Evolutionary conservation across 2,113 vertebrate genomes (phyloP), one percentile per base, ranked within the genome.

Genomic region (Notarius lentiginosus): DNA sequence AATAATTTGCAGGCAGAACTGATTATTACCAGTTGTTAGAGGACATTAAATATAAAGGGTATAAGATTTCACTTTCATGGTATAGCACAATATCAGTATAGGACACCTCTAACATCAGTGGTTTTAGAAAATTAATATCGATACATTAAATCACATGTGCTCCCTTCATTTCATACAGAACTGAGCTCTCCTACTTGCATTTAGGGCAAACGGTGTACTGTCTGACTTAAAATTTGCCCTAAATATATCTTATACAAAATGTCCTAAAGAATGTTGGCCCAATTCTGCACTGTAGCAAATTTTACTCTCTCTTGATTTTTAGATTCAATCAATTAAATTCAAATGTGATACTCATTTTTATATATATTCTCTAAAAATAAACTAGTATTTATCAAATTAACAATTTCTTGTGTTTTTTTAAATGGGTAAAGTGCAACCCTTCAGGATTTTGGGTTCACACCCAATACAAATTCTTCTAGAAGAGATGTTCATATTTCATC

Each of bases 331-430:
- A 34, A 7, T 34, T 24, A 6, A 14, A 30, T 84, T 84, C 8
- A 76, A 17, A 63, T 75, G 68, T 58, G 30, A 47, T 2, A 58
- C n/a, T n/a, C 58, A 41, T 41, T 41, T 60, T 6, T 61, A 61
- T 41, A n/a, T 65, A 24, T 65, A 20, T n/a, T 65, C 63, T 65
- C 24, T 24, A 12, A 66, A 34, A 72, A 72, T 72, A 70, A 70
- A 70, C 15, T 70, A 72, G 68, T 70, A 41, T 72, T 34, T 72
- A 17, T 4, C 68, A 22, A 84, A 84, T 84, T 34, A n/a, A n/a
- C 41, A 72, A 41, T 70, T 17, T 70, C 14, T 41, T 17, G 30
- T 18, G 41, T 41, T 73, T 72, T 60, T 1, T 63, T 68, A 12
- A 65, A 34, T 17, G 5, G 27, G 27, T 34, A 34, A 70, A 17